Evolutionary conservation across 2,113 vertebrate species (phyloP).

Genomic region (Psilopogon haemacephalus): DNA sequence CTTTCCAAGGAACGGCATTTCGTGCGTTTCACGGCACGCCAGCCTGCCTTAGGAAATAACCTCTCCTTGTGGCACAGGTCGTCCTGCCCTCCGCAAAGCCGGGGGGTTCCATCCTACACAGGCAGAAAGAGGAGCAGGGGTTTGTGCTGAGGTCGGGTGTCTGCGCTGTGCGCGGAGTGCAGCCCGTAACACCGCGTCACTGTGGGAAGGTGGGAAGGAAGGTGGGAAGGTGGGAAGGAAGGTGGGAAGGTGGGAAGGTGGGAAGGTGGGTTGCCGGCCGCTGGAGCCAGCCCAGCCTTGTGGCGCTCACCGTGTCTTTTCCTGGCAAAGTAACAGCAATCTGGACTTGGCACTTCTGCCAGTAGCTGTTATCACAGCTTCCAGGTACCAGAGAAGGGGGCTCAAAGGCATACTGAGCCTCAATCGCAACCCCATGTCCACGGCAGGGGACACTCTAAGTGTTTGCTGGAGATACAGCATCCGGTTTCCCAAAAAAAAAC

Average conservation of each 20-base stretch:
- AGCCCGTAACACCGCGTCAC: accelerated
- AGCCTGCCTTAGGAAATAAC: background rate
- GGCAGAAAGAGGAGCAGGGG: accelerated
- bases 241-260: background rate
- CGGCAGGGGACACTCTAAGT: accelerated
- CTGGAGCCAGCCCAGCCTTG: background rate
- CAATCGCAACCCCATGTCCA: accelerated
- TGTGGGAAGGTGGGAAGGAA: background rate
- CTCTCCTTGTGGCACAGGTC: background rate
- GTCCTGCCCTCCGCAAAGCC: background rate
- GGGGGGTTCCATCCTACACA: background rate
- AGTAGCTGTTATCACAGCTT: background rate
- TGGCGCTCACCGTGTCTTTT: background rate
- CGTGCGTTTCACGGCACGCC: background rate
- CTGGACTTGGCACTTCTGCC: background rate
- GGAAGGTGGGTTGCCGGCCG: background rate
- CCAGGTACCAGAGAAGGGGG: accelerated
- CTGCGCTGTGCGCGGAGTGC: background rate
- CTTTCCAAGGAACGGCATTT: constrained; percentile 46
- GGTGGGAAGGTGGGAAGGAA: background rate
- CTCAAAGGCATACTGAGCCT: background rate
- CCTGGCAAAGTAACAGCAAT: background rate
- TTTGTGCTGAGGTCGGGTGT: accelerated
- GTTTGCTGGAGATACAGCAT: background rate
- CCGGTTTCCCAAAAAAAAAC: background rate